phyloP scores from a whole-genome alignment of 2,797 vertebrate species.

The Knipowitschia caucasica region DNA sequence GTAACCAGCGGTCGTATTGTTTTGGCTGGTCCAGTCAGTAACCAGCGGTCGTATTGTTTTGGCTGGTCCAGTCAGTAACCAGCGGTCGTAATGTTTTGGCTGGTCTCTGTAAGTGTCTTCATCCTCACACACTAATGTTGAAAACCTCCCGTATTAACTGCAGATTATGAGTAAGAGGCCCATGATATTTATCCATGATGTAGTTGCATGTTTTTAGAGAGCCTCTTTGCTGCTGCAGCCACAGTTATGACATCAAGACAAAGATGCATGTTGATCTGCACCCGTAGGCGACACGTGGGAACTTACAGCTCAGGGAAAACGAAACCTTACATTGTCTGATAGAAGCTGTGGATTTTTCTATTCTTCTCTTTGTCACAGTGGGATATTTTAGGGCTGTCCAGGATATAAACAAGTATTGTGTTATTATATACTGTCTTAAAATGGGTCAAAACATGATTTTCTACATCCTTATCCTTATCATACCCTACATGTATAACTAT shows the following conservation, averaged over 20 bases:
- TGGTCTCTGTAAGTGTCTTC: conserved; percentile 17
- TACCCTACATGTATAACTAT: too few species aligned
- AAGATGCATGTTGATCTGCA: conserved; percentile 45
- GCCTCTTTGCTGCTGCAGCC: conserved; percentile 20
- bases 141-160: conserved; percentile 7
- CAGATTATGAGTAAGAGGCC: conserved; percentile 32
- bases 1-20: too few species aligned
- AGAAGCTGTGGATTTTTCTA: conserved; percentile 54
- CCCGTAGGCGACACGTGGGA: conserved; percentile 33
- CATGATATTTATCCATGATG: background rate
- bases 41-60: too few species aligned
- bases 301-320: conserved; percentile 68
- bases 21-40: too few species aligned
- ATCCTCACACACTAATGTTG: conserved; percentile 22
- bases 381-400: conserved; percentile 2
- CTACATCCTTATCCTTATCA: too few species aligned
- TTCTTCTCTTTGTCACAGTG: conserved; percentile 12
- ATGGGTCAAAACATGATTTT: too few species aligned
- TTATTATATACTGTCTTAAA: background rate
- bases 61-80: background rate
- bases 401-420: background rate
- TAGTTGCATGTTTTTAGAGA: conserved; percentile 6
- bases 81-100: background rate
- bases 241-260: conserved; percentile 67
- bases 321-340: conserved; percentile 43